A percentile compares a stretch with the other conserved stretches of the same genome.
phyloP scores from a whole-genome alignment of 2,888 invertebrate genomes.

The Melinopterus prodromus region DNA sequence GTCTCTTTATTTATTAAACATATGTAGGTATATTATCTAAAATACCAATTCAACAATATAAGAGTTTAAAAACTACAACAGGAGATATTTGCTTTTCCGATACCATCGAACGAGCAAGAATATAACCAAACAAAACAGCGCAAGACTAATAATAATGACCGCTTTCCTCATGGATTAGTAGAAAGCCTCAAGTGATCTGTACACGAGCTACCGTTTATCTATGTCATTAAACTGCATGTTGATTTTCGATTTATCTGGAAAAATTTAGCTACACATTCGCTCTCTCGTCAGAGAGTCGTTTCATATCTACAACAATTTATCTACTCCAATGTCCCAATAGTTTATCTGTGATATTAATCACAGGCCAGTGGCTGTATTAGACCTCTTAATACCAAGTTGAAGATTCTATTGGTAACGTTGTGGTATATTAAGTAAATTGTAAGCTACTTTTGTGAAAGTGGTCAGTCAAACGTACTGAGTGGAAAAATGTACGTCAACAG shows the following conservation, averaged over 20 bases:
- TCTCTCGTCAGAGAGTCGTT: not conserved
- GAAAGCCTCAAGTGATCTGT: slow-evolving; percentile 17
- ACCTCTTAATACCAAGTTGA: not conserved
- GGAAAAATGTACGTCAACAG: too few species aligned
- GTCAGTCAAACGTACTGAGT: too few species aligned
- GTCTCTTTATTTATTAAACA: too few species aligned
- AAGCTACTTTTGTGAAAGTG: not conserved
- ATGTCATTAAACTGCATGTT: slow-evolving; percentile 12
- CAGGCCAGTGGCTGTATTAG: not conserved
- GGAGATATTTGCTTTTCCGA: too few species aligned
- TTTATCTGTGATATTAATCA: not conserved
- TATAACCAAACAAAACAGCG: not conserved
- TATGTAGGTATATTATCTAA: not conserved
- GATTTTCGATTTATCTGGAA: not conserved
- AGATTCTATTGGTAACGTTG: not conserved
- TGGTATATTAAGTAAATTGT: not conserved
- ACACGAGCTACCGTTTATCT: slow-evolving; percentile 17
- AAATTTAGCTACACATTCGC: not conserved
- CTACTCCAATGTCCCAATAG: not conserved
- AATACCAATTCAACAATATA: not conserved
- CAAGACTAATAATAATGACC: not conserved
- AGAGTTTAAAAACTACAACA: not conserved
- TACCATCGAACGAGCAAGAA: not conserved
- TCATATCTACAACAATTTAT: not conserved
- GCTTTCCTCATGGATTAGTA: not conserved